Percentiles rank a stretch among this genome's conserved stretches.
Conservation (phyloP, 1,140 invertebrate genomes). For the Formica selysi region DNA sequence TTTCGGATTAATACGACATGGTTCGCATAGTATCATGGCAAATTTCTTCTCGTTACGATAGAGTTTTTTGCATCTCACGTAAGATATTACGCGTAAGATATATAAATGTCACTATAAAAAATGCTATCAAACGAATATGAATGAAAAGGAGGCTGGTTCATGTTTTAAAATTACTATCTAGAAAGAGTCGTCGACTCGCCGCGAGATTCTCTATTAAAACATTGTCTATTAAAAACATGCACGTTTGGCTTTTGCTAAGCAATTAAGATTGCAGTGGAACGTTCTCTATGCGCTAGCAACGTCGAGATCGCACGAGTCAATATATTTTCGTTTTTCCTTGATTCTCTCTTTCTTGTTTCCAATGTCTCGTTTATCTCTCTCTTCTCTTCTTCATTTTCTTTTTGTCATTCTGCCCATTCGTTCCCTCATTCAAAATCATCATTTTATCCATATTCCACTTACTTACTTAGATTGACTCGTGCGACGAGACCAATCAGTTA, state of each 20-base stretch:
- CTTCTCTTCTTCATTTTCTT: constrained; percentile 1
- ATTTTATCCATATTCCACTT: constrained; percentile 9
- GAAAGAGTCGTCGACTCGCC: constrained; percentile 81
- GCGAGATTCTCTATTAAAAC: constrained; percentile 67
- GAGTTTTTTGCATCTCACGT: background rate
- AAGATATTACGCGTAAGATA: background rate
- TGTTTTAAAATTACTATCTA: constrained; percentile 47
- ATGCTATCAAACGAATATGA: background rate
- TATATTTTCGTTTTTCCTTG: constrained; percentile 43
- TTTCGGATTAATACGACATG: background rate
- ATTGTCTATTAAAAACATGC: constrained; percentile 77
- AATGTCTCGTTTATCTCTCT: constrained; percentile 51
- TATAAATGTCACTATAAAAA: background rate
- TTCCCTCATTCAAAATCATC: background rate
- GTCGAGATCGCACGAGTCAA: constrained; percentile 75
- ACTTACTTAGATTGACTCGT: constrained; percentile 69
- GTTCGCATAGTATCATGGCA: background rate
- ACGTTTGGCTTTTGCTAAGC: constrained; percentile 82
- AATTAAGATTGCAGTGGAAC: constrained; percentile 77
- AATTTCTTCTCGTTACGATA: background rate
- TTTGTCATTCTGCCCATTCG: constrained; percentile 37
- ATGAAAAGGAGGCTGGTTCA: constrained; percentile 68
- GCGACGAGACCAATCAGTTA: constrained; percentile 67
- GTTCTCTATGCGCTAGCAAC: constrained; percentile 72
- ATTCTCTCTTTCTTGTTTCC: constrained; percentile 44